These are phyloP conservation scores for Glyphotaelius pellucidus DNA, from an alignment of 2,888 invertebrate genomes.

Conservation along the genomic window DNA sequence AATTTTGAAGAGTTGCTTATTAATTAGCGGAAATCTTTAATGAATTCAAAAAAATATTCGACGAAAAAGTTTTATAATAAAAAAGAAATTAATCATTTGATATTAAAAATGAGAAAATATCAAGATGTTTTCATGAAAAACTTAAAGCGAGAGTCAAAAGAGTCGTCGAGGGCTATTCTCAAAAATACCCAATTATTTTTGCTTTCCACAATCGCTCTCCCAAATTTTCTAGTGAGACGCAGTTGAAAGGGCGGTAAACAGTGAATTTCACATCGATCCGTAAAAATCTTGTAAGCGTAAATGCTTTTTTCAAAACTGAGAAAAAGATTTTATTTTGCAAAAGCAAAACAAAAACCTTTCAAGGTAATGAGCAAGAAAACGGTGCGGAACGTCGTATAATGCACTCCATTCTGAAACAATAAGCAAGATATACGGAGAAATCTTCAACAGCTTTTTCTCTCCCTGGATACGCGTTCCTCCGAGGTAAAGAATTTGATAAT, in stretches of 20 bases:
- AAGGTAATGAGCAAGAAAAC: background rate
- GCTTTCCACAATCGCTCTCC: background rate
- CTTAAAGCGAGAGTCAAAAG: background rate
- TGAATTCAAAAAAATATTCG: background rate
- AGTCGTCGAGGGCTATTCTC: background rate
- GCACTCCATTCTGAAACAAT: background rate
- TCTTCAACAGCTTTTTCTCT: background rate
- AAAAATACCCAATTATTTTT: background rate
- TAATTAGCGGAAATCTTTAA: background rate
- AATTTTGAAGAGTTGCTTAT: background rate
- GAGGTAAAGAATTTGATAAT: background rate
- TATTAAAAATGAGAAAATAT: background rate
- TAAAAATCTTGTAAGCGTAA: background rate
- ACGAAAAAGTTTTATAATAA: background rate
- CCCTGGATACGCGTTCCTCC: background rate
- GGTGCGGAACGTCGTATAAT: background rate
- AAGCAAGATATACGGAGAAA: background rate
- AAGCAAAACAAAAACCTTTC: background rate
- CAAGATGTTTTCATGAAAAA: background rate
- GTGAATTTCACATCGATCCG: background rate
- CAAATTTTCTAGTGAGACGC: background rate
- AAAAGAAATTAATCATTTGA: background rate
- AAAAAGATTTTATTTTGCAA: background rate
- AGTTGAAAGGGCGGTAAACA: background rate
- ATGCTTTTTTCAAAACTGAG: background rate